A percentile compares a stretch with the other conserved stretches of the same genome.
Conservation (phyloP, 1,140 invertebrate genomes). For the Paralvinella palmiformis region DNA sequence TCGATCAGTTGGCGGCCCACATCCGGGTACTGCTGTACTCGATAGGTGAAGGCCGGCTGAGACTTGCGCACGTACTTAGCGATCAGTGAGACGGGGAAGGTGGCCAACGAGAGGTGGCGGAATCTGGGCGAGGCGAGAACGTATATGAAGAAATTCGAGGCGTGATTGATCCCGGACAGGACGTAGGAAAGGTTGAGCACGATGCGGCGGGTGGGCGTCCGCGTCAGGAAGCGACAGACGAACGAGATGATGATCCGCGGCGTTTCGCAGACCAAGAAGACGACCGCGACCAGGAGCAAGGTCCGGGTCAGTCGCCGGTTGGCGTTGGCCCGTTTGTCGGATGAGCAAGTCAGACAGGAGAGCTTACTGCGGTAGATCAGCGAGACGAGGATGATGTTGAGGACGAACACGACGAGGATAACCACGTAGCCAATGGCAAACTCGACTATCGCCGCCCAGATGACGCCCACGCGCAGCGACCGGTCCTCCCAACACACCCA, state of each 20-base stretch:
- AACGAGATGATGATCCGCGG: conserved; percentile 9
- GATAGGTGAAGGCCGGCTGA: no score
- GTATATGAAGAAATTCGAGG: conserved; percentile 13
- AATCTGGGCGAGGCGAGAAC: conserved; percentile 10
- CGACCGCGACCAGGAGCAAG: conserved; percentile 8
- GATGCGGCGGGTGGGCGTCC: conserved; percentile 7
- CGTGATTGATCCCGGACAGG: conserved; percentile 14
- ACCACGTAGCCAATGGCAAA: conserved; percentile 13
- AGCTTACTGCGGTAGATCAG: conserved; percentile 1
- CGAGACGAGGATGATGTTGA: conserved; percentile 11
- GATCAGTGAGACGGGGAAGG: no score
- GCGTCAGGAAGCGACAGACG: conserved; percentile 5
- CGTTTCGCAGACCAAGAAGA: conserved; percentile 15
- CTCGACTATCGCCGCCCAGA: conserved; percentile 11
- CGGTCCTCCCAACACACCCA: conserved; percentile 16
- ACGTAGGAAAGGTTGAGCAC: conserved; percentile 14
- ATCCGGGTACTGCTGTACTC: no score
- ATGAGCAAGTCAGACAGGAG: neutral
- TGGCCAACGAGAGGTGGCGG: neutral
- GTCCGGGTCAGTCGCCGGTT: conserved; percentile 9
- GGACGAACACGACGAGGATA: conserved; percentile 15
- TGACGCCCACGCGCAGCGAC: neutral
- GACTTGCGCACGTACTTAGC: no score
- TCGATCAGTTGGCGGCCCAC: no score
- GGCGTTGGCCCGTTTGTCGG: neutral